Evolutionary conservation across 2,888 invertebrate genomes (phyloP).

Genomic region (Polyploca ridens): DNA sequence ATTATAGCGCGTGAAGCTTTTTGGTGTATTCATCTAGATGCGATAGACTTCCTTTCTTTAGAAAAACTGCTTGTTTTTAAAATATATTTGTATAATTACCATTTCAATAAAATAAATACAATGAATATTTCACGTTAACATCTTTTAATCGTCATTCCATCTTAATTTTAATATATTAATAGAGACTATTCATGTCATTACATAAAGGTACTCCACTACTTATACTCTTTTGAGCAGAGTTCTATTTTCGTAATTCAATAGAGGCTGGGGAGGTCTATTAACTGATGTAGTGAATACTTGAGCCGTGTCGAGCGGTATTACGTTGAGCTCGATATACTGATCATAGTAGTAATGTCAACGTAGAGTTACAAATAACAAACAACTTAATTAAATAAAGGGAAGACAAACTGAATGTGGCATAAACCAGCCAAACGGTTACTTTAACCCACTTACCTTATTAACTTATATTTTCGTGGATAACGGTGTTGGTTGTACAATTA

Average conservation of each 20-base stretch:
- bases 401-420: no score
- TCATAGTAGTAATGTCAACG: neutral
- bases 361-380: neutral
- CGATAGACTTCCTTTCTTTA: no score
- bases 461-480: no score
- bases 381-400: neutral
- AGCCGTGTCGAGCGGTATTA: neutral
- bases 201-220: neutral
- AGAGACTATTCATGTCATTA: neutral
- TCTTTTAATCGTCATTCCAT: no score
- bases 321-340: neutral
- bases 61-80: no score
- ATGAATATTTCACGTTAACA: neutral
- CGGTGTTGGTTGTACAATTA: no score
- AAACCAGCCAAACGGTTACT: no score
- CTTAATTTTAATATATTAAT: neutral
- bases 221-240: neutral
- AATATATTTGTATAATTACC: no score
- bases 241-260: neutral
- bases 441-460: no score
- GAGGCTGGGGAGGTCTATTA: neutral
- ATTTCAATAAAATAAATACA: no score
- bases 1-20: neutral
- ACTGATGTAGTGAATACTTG: conserved; percentile 1
- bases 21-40: no score